Conservation (phyloP, 37 sponge, comb jelly and placozoan genomes). For the Theonella swinhoei region DNA sequence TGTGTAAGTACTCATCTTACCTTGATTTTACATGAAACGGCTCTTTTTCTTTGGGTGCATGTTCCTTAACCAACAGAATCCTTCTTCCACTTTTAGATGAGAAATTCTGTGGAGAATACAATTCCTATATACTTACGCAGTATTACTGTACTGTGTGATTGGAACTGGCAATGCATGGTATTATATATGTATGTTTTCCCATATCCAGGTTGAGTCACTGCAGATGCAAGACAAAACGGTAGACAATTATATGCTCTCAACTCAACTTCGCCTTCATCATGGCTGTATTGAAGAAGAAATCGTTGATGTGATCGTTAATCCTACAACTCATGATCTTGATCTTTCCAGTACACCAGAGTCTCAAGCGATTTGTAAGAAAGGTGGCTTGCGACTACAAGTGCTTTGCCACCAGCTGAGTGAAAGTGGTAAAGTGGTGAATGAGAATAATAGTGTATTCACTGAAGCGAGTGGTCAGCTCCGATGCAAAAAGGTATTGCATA, state of each 20-base stretch:
- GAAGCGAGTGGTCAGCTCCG: constrained; percentile 34
- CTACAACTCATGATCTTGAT: constrained; percentile 28
- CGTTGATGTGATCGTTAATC: constrained; percentile 60
- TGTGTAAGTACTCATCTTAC: too few relatives aligned
- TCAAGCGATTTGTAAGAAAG: constrained; percentile 33
- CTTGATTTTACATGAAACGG: too few relatives aligned
- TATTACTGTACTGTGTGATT: too few relatives aligned
- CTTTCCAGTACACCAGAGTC: constrained; percentile 5
- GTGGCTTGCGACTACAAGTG: constrained; percentile 29
- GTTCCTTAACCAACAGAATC: too few relatives aligned
- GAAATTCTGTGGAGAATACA: too few relatives aligned
- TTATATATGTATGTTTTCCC: too few relatives aligned
- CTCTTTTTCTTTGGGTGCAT: too few relatives aligned
- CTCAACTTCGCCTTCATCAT: constrained; percentile 1
- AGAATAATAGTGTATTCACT: constrained; percentile 18
- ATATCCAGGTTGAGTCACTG: too few relatives aligned
- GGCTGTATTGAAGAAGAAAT: constrained; percentile 41
- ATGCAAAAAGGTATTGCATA: constrained; percentile 55
- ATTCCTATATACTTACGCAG: too few relatives aligned
- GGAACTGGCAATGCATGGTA: too few relatives aligned
- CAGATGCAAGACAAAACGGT: too few relatives aligned
- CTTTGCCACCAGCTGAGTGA: constrained; percentile 9
- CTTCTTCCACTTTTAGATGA: too few relatives aligned
- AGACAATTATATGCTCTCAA: neutral
- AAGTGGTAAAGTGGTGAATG: constrained; percentile 8